Evolutionary conservation across 64 coral and sea anemone species (phyloP), one percentile per base, ranked within the genome.

Genomic region (Pachyseris speciosa): DNA sequence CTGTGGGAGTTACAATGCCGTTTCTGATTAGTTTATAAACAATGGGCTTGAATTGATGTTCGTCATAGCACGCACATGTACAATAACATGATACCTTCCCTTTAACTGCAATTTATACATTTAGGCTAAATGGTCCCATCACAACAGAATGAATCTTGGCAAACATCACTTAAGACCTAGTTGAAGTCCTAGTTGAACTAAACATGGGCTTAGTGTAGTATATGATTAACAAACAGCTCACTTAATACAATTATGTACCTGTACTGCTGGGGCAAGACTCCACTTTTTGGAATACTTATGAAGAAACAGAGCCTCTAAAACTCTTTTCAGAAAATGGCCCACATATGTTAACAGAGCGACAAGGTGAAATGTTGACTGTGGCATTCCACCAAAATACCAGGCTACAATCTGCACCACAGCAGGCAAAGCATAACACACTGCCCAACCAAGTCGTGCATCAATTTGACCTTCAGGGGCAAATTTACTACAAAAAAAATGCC

Each of bases 251-350:
- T 15, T 37, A 37, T 38, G 16, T 91, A 96, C 94, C 94, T 96
- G 63, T 74, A 86, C 34, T 17, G 84, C 86, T 39, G 85, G 51
- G 30, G 63, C 5, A 55, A 83, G 17, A 49, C 74, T 69, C 25
- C 74, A 85, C 41, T 90, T 93, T 43, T 88, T 93, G 36, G 94
- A 96, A 90, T 96, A 96, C 36, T 88, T 96, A 79, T 96, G 94
- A 0, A 96, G 39, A 53, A 96, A 65, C 10, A 96, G 61, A 22
- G 85, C 92, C 63, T 96, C 94, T 32, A 96, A 33, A 22, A 96
- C 75, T 38, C 94, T 86, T 51, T 96, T 96, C 1, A 67, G 6
- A 74, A 96, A 93, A 52, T 96, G 94, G 12, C 33, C 63, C 42
- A 92, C 53, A 73, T 89, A 96, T 0, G 86, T 85, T 25, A 31